Percentiles rank a stretch among this genome's conserved stretches.
Conservation (phyloP, 2,888 invertebrate species). For the Morpho deidamia region DNA sequence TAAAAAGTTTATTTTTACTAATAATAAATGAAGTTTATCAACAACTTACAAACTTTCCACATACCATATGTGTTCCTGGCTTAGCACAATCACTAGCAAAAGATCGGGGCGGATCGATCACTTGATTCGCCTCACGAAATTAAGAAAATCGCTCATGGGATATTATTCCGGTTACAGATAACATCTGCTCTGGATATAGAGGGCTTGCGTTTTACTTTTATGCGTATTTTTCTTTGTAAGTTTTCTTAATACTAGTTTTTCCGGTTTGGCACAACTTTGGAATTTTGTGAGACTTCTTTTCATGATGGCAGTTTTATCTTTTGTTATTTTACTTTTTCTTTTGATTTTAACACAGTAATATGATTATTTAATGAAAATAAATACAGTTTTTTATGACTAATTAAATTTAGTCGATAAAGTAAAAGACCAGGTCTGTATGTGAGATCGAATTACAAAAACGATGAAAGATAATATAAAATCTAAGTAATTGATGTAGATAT, state of each 20-base stretch:
- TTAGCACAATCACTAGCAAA: constrained; percentile 67
- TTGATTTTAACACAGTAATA: too few relatives aligned
- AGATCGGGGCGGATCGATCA: constrained; percentile 74
- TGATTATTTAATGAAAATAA: too few relatives aligned
- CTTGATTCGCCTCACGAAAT: constrained; percentile 74
- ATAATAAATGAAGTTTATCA: too few relatives aligned
- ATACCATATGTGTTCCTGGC: too few relatives aligned
- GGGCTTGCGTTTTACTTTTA: constrained; percentile 51
- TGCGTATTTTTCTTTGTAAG: constrained; percentile 36
- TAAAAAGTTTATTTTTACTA: too few relatives aligned
- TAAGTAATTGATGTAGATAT: too few relatives aligned
- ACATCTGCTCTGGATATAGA: constrained; percentile 40
- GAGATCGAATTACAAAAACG: too few relatives aligned
- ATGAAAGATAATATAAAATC: too few relatives aligned
- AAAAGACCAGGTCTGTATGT: too few relatives aligned
- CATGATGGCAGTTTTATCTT: constrained; percentile 11
- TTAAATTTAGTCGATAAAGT: too few relatives aligned
- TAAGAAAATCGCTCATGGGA: constrained; percentile 78
- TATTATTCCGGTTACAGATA: constrained; percentile 60
- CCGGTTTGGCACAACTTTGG: constrained; percentile 14
- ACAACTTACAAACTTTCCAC: too few relatives aligned
- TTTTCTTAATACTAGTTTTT: constrained; percentile 20
- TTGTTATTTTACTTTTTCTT: constrained; percentile 5
- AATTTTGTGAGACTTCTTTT: constrained; percentile 13
- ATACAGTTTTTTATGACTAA: too few relatives aligned